A percentile compares a stretch with the other conserved stretches of the same genome.
These are phyloP conservation scores for Alcis repandata DNA, from an alignment of 2,888 invertebrate genomes.

Conservation along the genomic window DNA sequence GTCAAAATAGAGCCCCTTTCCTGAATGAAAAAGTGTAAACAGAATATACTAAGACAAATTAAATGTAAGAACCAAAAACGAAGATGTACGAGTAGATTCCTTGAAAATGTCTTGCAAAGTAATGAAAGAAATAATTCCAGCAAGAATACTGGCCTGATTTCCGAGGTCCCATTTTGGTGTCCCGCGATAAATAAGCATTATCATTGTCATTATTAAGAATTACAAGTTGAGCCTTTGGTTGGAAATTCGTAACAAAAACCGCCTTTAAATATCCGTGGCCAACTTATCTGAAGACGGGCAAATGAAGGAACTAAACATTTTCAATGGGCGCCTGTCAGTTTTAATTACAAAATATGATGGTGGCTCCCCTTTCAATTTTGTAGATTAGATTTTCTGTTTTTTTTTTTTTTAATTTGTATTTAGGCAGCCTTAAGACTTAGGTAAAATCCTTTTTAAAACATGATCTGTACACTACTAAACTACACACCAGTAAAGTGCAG, in stretches of 20 bases:
- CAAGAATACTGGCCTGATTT: neutral
- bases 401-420: too few relatives aligned
- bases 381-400: neutral
- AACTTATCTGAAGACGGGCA: neutral
- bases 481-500: too few relatives aligned
- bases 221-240: constrained; percentile 20
- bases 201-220: constrained; percentile 28
- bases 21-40: too few relatives aligned
- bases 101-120: neutral
- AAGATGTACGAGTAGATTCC: neutral
- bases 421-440: too few relatives aligned
- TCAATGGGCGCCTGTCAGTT: neutral
- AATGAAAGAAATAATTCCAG: neutral
- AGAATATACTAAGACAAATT: too few relatives aligned
- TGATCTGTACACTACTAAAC: too few relatives aligned
- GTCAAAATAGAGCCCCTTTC: too few relatives aligned
- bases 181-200: constrained; percentile 30
- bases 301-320: neutral
- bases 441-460: too few relatives aligned
- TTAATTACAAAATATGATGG: neutral
- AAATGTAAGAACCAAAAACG: too few relatives aligned
- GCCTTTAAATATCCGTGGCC: neutral
- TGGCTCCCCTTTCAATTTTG: neutral
- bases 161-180: constrained; percentile 9
- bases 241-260: constrained; percentile 7